Percentiles rank a stretch among this genome's conserved stretches.
These are phyloP conservation scores for Melitaea cinxia DNA, from an alignment of 1,140 invertebrate genomes.

Conservation along the genomic window DNA sequence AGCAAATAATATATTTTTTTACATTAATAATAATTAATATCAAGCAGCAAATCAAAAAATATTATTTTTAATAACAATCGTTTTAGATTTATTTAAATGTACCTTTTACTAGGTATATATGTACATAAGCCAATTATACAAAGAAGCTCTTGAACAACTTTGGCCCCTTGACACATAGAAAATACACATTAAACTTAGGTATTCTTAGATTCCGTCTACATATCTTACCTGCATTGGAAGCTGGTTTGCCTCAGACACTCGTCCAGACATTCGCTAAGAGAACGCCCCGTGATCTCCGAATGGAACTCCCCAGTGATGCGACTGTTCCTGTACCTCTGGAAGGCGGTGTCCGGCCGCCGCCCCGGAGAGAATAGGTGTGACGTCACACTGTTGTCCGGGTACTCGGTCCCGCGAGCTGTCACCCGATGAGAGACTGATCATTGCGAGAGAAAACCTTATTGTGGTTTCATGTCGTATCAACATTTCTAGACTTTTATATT, in stretches of 20 bases:
- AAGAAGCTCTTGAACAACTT: too few relatives aligned
- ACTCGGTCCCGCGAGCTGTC: slow-evolving; percentile 88
- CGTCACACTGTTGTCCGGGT: slow-evolving; percentile 90
- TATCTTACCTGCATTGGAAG: slow-evolving; percentile 91
- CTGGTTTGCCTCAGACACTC: slow-evolving; percentile 93
- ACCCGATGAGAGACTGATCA: slow-evolving; percentile 81
- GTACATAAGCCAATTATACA: too few relatives aligned
- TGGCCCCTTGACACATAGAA: too few relatives aligned
- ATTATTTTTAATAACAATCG: too few relatives aligned
- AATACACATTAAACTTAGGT: too few relatives aligned
- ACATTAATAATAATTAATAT: too few relatives aligned
- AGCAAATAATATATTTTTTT: too few relatives aligned
- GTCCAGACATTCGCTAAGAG: slow-evolving; percentile 93
- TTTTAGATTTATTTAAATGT: too few relatives aligned
- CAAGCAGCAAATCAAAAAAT: too few relatives aligned
- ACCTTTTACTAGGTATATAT: too few relatives aligned
- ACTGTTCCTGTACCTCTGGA: slow-evolving; percentile 93
- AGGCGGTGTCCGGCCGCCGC: slow-evolving; percentile 91
- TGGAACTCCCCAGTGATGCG: slow-evolving; percentile 92
- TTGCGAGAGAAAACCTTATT: slow-evolving; percentile 75
- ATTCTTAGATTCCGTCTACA: too few relatives aligned
- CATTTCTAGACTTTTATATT: background rate
- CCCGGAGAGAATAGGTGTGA: slow-evolving; percentile 91
- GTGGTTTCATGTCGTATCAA: slow-evolving; percentile 47
- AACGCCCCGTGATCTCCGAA: slow-evolving; percentile 92